phyloP scores from a whole-genome alignment of 2,113 vertebrate genomes.

The Benitochromis conjunctus region DNA sequence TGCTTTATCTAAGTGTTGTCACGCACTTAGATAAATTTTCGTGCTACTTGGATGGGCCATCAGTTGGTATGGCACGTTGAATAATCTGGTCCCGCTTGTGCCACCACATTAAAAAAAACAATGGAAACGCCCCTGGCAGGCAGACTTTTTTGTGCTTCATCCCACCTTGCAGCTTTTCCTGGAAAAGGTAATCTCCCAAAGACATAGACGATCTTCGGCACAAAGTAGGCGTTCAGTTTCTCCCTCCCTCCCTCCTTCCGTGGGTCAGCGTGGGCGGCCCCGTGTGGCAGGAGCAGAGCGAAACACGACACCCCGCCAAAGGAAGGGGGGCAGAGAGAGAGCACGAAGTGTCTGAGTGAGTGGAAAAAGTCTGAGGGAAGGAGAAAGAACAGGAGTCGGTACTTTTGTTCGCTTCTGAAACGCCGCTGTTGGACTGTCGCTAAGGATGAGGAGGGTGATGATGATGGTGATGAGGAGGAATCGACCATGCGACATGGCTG shows the following conservation, averaged over 20 bases:
- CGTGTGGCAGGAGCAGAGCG: slow-evolving; percentile 75
- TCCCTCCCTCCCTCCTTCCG: slow-evolving; percentile 46
- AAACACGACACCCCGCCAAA: slow-evolving; percentile 76
- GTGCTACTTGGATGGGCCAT: background rate
- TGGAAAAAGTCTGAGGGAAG: slow-evolving; percentile 67
- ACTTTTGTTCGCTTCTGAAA: slow-evolving; percentile 19
- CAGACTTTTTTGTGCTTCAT: background rate
- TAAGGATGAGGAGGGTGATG: slow-evolving; percentile 22
- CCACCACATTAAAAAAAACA: background rate
- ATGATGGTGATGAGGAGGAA: slow-evolving; percentile 41
- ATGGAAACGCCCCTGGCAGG: background rate
- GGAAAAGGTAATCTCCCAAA: background rate
- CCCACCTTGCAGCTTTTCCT: background rate
- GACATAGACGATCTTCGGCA: slow-evolving; percentile 61
- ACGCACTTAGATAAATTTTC: no score
- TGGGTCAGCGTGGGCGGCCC: slow-evolving; percentile 77
- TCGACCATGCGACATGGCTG: slow-evolving; percentile 56
- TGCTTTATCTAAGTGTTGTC: background rate
- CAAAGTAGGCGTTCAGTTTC: slow-evolving; percentile 67
- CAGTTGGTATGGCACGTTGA: background rate
- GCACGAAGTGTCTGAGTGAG: slow-evolving; percentile 61
- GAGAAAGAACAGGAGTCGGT: slow-evolving; percentile 25
- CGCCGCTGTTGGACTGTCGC: slow-evolving; percentile 11
- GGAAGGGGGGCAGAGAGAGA: slow-evolving; percentile 23
- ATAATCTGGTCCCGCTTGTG: background rate